Conservation (phyloP, 2,888 invertebrate genomes). For the Leucophenga montana region DNA sequence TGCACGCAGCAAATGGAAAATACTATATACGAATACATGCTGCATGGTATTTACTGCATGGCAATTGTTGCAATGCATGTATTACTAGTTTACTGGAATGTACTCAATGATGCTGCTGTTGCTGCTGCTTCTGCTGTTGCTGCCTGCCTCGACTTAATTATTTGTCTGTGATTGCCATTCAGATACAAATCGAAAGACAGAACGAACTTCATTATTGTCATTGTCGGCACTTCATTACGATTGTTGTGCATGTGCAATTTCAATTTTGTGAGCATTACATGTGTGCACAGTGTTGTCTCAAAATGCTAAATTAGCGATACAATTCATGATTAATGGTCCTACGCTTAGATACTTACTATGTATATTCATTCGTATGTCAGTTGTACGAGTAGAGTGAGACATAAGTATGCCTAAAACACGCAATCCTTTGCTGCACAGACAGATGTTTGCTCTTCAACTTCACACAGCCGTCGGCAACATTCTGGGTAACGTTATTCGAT, state of each 20-base stretch:
- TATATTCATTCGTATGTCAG: no score
- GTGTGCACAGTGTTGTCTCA: conserved; percentile 17
- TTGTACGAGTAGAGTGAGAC: no score
- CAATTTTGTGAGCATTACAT: conserved; percentile 17
- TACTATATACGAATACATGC: not conserved
- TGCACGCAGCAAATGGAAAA: conserved; percentile 21
- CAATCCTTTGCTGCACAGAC: conserved; percentile 1
- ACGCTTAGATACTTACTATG: not conserved
- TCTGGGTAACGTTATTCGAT: conserved; percentile 40
- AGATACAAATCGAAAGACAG: not conserved
- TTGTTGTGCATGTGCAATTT: conserved; percentile 24
- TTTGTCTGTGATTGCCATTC: conserved; percentile 12
- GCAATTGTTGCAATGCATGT: not conserved
- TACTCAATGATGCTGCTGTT: no score
- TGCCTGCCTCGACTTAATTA: conserved; percentile 15
- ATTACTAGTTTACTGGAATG: no score
- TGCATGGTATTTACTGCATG: not conserved
- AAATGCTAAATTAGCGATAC: conserved; percentile 25
- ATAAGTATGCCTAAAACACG: not conserved
- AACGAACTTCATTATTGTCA: conserved; percentile 15
- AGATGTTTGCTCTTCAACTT: not conserved
- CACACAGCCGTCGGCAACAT: not conserved
- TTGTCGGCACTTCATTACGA: not conserved
- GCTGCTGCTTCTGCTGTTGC: no score
- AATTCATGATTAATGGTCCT: conserved; percentile 18